phyloP scores from a whole-genome alignment of 2,888 invertebrate species.

The Minunthozetes semirufus region DNA sequence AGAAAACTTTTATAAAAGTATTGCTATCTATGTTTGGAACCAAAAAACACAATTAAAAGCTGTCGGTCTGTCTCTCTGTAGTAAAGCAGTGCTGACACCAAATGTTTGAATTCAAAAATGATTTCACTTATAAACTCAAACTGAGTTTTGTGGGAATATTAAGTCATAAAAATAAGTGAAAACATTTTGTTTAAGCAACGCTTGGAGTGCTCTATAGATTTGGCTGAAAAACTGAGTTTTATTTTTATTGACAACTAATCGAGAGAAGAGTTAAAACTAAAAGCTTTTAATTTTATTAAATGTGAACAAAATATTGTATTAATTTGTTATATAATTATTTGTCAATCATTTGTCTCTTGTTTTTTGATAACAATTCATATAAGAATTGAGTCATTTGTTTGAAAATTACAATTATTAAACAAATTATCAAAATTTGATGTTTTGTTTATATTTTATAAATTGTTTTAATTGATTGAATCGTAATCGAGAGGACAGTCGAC shows the following conservation, averaged over 20 bases:
- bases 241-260: conserved; percentile 6
- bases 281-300: too few species aligned
- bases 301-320: too few species aligned
- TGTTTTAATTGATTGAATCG: background rate
- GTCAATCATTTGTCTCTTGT: too few species aligned
- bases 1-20: background rate
- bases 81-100: background rate
- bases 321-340: too few species aligned
- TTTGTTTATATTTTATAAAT: background rate
- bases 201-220: background rate
- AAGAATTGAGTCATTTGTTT: too few species aligned
- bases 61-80: too few species aligned
- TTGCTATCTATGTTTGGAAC: background rate
- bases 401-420: too few species aligned
- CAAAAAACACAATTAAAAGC: background rate
- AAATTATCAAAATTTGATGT: too few species aligned
- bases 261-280: background rate
- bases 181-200: background rate
- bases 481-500: background rate
- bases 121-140: too few species aligned
- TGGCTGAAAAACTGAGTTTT: background rate
- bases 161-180: background rate
- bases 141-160: background rate
- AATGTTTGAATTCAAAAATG: background rate
- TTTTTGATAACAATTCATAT: too few species aligned